Evolutionary conservation across 2,888 invertebrate genomes (phyloP), one percentile per base, ranked within the genome.

Genomic region (Erannis defoliaria): DNA sequence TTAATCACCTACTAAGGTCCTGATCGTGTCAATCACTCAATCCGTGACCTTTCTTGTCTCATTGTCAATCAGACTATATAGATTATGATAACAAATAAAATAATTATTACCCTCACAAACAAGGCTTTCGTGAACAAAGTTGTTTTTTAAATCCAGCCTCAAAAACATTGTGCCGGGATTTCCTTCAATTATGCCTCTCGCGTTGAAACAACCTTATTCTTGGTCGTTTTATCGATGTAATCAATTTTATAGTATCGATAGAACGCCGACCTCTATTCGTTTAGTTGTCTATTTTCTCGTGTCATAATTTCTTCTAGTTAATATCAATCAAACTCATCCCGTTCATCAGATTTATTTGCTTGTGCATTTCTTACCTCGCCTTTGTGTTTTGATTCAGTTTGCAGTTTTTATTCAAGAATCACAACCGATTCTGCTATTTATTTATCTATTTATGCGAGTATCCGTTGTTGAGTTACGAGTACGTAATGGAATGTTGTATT

Each of bases 1-100:
- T 55, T 71, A 72, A 76, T 78, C 75, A 75, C 60, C 46, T 23
- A 21, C 10, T n/a, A 14, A 59, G 48, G 33, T 46, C 49, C 35
- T 53, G 56, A 56, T 61, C 40, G 19, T 51, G 45, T 51, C 55
- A 50, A 48, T 59, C 38, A 53, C n/a, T 38, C 4, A 5, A 37
- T 21, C 21, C 14, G 35, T 9, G 48, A 19, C 19, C 48, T 48
- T 16, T 21, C 18, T 6, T 43, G 23, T 0, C 9, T 8, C 19
- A 38, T 16, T 40, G 5, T 40, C 19, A 18, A 21, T 40, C 9
- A 40, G 5, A 40, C 8, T 19, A 10, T n/a, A 18, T 23, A 10
- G 9, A 1, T 43, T 23, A 5, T 14, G 1, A 12, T 1, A 4
- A 42, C 42, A 23, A n/a, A n/a, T n/a, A n/a, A n/a, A n/a, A n/a